Base-by-base conservation (phyloP, 2,113 vertebrate species). In the Dipodomys merriami region DNA sequence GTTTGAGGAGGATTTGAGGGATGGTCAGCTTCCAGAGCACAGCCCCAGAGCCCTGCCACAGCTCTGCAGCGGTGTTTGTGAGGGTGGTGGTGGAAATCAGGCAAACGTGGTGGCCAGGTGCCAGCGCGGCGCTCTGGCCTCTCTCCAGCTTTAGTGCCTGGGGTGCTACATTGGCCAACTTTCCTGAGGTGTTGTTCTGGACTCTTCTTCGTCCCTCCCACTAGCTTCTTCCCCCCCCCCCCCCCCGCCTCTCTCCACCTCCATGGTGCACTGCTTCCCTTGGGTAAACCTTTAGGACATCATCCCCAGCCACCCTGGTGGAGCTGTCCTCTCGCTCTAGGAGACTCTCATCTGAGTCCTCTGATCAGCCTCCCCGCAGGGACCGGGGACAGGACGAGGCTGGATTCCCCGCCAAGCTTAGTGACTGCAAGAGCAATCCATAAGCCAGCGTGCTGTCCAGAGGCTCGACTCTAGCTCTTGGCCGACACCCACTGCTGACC, bases 51-150 rank as follows among this genome's bases (percentile, higher is more conserved):
- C 39, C 23, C 74, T 86, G 73, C 25, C 60, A 73, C 88, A 90
- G 62, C 71, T 88, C 78, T 83, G 85, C 94, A 73, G 91, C 91
- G 78, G 87, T 39, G 25, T 84, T 67, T 39, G 83, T 49, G 49
- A 12, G 46, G 27, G 65, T 35, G 83, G 73, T 8, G 25, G 53
- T 29, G 76, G 72, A 82, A 85, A 49, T 15, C 27, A 0, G n/a
- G 49, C 71, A 5, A 44, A 22, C 29, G 86, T 49, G 44, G 39
- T 57, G 62, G 62, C 68, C 60, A 30, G 49, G 30, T 53, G 86
- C 44, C 94, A 44, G 64, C 29, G n/a, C 65, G 3, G 82, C 67
- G 57, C 93, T 68, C 44, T 0, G 15, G 83, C 73, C 22, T 27
- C 53, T 2, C 83, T 85, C 91, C n/a, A 79, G 91, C 22, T 15